Percentiles rank a stretch among this genome's conserved stretches.
Conservation (phyloP, 2,888 invertebrate genomes). For the Hydriomena furcata region DNA sequence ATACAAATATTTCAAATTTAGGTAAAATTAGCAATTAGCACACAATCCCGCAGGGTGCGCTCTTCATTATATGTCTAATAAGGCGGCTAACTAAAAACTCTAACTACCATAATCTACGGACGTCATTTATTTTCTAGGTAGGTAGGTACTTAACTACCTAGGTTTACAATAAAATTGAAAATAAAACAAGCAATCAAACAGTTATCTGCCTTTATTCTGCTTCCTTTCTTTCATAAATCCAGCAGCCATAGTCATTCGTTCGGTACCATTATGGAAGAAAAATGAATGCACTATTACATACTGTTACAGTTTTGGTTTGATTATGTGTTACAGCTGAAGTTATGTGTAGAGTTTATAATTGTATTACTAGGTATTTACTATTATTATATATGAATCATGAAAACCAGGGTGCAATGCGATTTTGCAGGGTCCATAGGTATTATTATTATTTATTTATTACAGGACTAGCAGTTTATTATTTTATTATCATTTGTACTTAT, state of each 20-base stretch:
- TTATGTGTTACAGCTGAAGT: slow-evolving; percentile 81
- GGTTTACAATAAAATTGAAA: slow-evolving; percentile 36
- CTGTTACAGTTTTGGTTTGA: slow-evolving; percentile 82
- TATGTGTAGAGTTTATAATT: slow-evolving; percentile 77
- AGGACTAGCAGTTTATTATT: slow-evolving; percentile 79
- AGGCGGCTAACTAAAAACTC: no score
- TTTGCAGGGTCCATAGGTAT: slow-evolving; percentile 58
- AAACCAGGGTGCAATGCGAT: slow-evolving; percentile 81
- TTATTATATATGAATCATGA: slow-evolving; percentile 79
- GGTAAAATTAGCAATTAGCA: no score
- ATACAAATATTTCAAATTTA: no score
- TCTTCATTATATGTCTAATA: no score
- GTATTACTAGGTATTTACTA: slow-evolving; percentile 71
- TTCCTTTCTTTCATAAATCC: slow-evolving; percentile 73
- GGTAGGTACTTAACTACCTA: neutral
- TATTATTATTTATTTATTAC: slow-evolving; percentile 62
- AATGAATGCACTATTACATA: slow-evolving; percentile 81
- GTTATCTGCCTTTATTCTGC: slow-evolving; percentile 83
- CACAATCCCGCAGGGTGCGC: no score
- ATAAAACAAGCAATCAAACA: slow-evolving; percentile 80
- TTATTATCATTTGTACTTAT: slow-evolving; percentile 78
- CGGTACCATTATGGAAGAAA: slow-evolving; percentile 82
- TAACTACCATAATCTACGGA: no score
- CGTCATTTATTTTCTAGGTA: no score
- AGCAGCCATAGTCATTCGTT: slow-evolving; percentile 81